These are phyloP conservation scores for Falco columbarius DNA, from an alignment of 2,797 vertebrate genomes.

Conservation along the genomic window DNA sequence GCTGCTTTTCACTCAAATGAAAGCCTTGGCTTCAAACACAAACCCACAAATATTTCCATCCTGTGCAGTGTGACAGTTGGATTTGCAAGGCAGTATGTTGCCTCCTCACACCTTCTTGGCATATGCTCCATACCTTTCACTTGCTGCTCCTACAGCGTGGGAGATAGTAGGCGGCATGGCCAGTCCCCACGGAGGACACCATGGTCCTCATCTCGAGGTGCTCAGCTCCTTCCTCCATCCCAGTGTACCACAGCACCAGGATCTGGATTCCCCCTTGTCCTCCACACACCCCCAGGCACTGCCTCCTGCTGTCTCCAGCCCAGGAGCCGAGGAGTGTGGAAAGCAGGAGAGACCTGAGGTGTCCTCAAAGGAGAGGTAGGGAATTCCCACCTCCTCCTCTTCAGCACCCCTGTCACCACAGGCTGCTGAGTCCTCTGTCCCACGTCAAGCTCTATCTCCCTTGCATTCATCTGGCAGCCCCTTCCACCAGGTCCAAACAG, in stretches of 20 bases:
- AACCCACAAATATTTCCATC: background rate
- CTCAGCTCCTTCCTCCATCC: background rate
- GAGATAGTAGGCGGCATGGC: background rate
- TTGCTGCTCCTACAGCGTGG: background rate
- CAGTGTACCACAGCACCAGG: background rate
- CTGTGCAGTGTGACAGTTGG: background rate
- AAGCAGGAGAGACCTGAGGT: background rate
- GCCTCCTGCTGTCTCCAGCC: background rate
- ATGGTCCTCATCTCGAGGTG: background rate
- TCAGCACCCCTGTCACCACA: background rate
- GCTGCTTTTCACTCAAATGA: background rate
- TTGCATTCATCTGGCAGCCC: background rate
- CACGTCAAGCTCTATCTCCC: accelerated
- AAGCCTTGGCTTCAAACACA: background rate
- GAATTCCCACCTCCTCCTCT: background rate
- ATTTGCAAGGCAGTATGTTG: background rate
- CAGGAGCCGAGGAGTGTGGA: background rate
- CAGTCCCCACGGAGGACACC: background rate
- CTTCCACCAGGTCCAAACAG: background rate
- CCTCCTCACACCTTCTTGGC: background rate
- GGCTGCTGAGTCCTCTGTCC: background rate
- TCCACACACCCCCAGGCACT: background rate
- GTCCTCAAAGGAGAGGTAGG: background rate
- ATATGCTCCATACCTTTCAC: accelerated
- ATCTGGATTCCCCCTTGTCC: background rate